Percentiles rank a stretch among this genome's conserved stretches.
Conservation (phyloP, 2,888 invertebrate genomes). For the Polymixis flavicincta region DNA sequence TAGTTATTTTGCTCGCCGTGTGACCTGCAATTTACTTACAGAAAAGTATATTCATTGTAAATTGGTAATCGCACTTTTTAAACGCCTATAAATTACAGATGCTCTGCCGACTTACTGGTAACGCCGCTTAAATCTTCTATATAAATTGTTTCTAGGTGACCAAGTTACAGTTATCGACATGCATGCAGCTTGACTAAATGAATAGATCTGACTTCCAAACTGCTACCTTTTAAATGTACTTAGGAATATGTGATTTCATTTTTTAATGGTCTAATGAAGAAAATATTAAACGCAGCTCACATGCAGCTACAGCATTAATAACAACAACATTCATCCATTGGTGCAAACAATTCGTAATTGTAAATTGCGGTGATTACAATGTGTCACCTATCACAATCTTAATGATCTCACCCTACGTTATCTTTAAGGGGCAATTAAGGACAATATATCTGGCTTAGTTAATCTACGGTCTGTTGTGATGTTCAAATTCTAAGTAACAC, state of each 20-base stretch:
- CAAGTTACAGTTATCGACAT: constrained; percentile 38
- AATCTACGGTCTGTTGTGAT: constrained; percentile 48
- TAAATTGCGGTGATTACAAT: constrained; percentile 41
- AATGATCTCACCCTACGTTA: constrained; percentile 61
- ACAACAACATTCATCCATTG: constrained; percentile 13
- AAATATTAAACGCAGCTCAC: constrained; percentile 13
- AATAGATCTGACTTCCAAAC: constrained; percentile 37
- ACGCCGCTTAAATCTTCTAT: not conserved
- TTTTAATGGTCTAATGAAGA: constrained; percentile 3
- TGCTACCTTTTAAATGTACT: constrained; percentile 12
- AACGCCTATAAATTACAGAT: not conserved
- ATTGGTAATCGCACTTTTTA: not conserved
- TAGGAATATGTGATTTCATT: constrained; percentile 2
- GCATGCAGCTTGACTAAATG: constrained; percentile 22
- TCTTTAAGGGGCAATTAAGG: constrained; percentile 46
- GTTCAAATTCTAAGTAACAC: constrained; percentile 65
- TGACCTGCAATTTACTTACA: not conserved
- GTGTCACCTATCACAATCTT: constrained; percentile 50
- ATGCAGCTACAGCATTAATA: constrained; percentile 10
- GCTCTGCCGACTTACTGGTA: not conserved
- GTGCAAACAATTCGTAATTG: constrained; percentile 25
- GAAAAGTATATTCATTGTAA: not conserved
- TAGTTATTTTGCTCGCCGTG: not conserved
- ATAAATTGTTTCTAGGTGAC: not conserved
- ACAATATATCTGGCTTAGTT: constrained; percentile 50